Base-by-base conservation (phyloP, 2,888 invertebrate genomes). In the Polietes domitor region DNA sequence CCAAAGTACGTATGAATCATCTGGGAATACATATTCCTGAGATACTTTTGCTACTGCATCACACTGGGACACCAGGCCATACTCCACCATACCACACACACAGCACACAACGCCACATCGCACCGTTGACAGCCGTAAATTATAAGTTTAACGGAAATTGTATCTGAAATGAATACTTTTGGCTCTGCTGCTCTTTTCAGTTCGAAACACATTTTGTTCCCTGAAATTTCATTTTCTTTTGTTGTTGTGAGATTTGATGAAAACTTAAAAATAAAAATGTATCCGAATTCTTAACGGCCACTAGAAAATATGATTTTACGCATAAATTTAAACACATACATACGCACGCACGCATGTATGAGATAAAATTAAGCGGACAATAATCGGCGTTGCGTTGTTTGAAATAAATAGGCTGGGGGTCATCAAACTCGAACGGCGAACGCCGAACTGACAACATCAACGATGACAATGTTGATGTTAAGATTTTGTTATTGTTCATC, bases 121-220 rank as follows among this genome's bases (percentile, higher is more conserved):
- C 61, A 61, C 37, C 32, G 32, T 15, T 68, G 61, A 75, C 70
- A 53, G 41, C 50, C 75, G 58, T 80, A 75, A 72, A 71, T 76
- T 71, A 76, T 71, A 53, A 74, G 2, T 41, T 76, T 80, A 26
- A 75, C 17, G 80, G 53, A 71, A 61, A 47, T 55, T 53, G 24
- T 19, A 37, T 53, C 68, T 70, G 6, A 24, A 58, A 58, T 24
- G 58, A 26, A 58, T 26, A 58, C 26, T 58, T 58, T 58, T 58
- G 26, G 24, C 15, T 15, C 4, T 50, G 5, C 6, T 58, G 21
- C 7, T 53, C 21, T 53, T 58, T 58, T 7, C 2, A 10, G 21
- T 24, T 55, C 12, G 26, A 24, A 58, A 26, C 26, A 58, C 24
- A 24, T 24, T 58, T 15, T 2, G 24, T 26, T 24, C 26, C 1